phyloP scores from a whole-genome alignment of 2,888 invertebrate species.

The Cylindroiulus punctatus region DNA sequence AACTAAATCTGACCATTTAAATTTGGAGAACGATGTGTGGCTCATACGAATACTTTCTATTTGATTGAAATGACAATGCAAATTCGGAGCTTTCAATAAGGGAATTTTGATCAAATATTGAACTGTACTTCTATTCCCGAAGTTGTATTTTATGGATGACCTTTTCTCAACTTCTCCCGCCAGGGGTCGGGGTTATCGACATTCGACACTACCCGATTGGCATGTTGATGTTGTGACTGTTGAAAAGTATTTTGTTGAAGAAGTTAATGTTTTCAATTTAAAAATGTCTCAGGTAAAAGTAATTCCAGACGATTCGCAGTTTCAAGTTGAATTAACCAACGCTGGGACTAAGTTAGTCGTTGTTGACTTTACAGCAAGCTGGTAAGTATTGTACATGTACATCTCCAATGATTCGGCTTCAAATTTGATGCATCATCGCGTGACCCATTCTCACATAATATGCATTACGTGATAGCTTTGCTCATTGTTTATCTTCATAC shows the following conservation, averaged over 20 bases:
- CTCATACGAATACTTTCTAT: no score
- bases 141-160: not conserved
- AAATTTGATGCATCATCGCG: slow-evolving; percentile 17
- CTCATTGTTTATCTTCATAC: not conserved
- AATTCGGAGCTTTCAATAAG: no score
- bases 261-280: not conserved
- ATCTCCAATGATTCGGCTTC: not conserved
- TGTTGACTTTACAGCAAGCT: slow-evolving; percentile 93
- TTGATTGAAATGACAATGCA: no score
- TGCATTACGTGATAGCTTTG: no score
- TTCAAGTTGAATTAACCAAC: slow-evolving; percentile 82
- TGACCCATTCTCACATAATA: no score
- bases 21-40: no score
- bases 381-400: no score
- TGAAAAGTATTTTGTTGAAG: no score
- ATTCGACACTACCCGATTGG: not conserved
- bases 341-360: slow-evolving; percentile 90
- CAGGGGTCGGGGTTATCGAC: not conserved
- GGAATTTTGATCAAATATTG: no score
- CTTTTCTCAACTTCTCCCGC: not conserved
- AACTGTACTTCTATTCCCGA: no score
- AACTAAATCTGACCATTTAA: no score
- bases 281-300: slow-evolving; percentile 60
- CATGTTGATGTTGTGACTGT: not conserved
- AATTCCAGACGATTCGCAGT: slow-evolving; percentile 77